A percentile compares a stretch with the other conserved stretches of the same genome.
Conservation (phyloP, 2,113 vertebrate species). For the Illadopsis cleaveri region DNA sequence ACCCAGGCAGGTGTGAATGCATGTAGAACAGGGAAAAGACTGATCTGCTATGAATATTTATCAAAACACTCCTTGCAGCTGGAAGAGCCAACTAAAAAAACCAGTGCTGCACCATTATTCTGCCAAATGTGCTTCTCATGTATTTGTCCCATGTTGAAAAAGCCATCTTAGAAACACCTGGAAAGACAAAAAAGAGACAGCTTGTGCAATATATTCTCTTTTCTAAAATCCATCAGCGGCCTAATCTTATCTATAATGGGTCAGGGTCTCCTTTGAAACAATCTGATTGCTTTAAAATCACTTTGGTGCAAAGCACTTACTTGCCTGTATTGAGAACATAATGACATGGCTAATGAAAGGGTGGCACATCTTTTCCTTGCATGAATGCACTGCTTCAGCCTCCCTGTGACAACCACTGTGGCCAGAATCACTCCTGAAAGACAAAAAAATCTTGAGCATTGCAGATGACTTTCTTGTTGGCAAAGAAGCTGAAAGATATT, state of each 20-base stretch:
- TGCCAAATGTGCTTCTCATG: not conserved
- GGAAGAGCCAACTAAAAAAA: not conserved
- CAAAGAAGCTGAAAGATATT: not conserved
- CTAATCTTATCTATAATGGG: not conserved
- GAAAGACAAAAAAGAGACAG: not conserved
- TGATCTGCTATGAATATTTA: not conserved
- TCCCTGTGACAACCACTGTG: not conserved
- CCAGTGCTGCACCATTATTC: not conserved
- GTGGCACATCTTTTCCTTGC: fast-evolving
- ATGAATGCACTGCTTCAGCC: not conserved
- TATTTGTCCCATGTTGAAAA: not conserved
- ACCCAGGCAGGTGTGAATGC: not conserved
- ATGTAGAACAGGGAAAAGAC: not conserved
- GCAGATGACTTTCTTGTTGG: not conserved
- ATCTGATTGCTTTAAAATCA: not conserved
- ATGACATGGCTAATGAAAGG: not conserved
- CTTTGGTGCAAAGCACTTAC: not conserved
- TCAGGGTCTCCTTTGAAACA: not conserved
- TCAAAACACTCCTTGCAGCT: not conserved
- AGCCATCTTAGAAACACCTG: not conserved
- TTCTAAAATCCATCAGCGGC: not conserved
- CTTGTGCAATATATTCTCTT: not conserved
- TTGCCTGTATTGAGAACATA: not conserved
- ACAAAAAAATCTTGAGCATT: not conserved
- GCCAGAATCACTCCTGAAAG: not conserved